These are phyloP conservation scores for Xiphophorus birchmanni DNA, from an alignment of 2,797 vertebrate species.

Conservation along the genomic window DNA sequence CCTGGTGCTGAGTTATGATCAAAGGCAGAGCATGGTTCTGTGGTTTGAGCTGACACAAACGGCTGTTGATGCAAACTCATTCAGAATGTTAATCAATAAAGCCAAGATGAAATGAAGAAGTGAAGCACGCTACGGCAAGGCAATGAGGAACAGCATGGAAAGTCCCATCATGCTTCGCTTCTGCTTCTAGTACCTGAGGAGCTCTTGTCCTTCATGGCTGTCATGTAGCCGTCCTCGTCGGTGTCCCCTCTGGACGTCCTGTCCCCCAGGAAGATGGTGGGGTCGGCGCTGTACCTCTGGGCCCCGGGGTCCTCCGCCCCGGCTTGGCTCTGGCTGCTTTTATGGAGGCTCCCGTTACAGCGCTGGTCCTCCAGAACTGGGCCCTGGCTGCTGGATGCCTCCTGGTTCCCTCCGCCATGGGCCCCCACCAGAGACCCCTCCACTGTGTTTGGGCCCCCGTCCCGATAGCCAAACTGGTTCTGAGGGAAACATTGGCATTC, in stretches of 20 bases:
- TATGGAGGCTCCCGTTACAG: conserved; percentile 91
- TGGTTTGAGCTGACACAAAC: conserved; percentile 48
- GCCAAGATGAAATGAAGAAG: conserved; percentile 36
- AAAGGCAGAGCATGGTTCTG: conserved; percentile 64
- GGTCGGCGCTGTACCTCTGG: conserved; percentile 95
- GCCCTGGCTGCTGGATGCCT: conserved; percentile 74
- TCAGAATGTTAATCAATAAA: conserved; percentile 59
- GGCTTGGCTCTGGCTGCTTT: conserved; percentile 80
- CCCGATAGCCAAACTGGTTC: conserved; percentile 95
- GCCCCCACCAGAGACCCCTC: conserved; percentile 67
- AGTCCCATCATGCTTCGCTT: conserved; percentile 13
- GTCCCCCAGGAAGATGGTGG: conserved; percentile 89
- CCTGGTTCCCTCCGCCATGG: conserved; percentile 77
- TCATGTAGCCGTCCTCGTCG: conserved; percentile 95
- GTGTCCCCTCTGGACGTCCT: conserved; percentile 82
- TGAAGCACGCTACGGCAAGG: conserved; percentile 13
- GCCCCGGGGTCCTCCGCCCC: conserved; percentile 85
- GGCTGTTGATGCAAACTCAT: conserved; percentile 20
- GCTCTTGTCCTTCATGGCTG: conserved; percentile 91
- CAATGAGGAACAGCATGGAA: conserved; percentile 26
- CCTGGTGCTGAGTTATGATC: conserved; percentile 68
- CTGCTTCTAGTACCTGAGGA: conserved; percentile 85
- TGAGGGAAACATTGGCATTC: conserved; percentile 51
- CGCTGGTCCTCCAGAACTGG: conserved; percentile 86
- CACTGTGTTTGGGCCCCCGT: conserved; percentile 78